phyloP scores from a whole-genome alignment of 2,113 vertebrate genomes.

The Nansenia antarctica region DNA sequence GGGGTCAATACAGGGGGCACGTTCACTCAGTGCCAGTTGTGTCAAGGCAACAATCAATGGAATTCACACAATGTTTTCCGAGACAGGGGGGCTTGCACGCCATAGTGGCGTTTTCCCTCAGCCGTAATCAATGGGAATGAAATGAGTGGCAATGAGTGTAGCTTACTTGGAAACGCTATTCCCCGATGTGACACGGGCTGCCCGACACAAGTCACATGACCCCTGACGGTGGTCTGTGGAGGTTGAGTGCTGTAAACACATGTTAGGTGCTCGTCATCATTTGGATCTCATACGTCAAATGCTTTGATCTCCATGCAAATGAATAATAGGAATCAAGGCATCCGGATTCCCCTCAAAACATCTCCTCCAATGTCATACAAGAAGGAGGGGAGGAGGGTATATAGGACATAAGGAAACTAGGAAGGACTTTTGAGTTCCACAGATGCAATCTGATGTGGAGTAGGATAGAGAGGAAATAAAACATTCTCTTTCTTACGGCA shows the following conservation, averaged over 20 bases:
- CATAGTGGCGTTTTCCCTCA: slow-evolving; percentile 7
- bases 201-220: background rate
- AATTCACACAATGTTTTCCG: slow-evolving; percentile 26
- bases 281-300: too few relatives aligned
- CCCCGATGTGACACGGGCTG: background rate
- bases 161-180: background rate
- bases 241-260: background rate
- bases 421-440: too few relatives aligned
- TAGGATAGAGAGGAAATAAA: background rate
- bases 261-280: too few relatives aligned
- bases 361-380: too few relatives aligned
- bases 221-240: background rate
- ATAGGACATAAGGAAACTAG: too few relatives aligned
- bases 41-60: slow-evolving; percentile 27
- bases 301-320: too few relatives aligned
- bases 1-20: slow-evolving; percentile 31
- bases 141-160: background rate
- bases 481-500: background rate
- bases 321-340: too few relatives aligned
- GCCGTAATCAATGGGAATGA: slow-evolving; percentile 4
- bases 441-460: too few relatives aligned
- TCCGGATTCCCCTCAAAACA: too few relatives aligned
- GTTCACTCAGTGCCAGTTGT: slow-evolving; percentile 17
- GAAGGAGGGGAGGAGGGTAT: too few relatives aligned
- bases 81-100: background rate